phyloP scores from a whole-genome alignment of 2,888 invertebrate species.

The Brachypalpus laphriformis region DNA sequence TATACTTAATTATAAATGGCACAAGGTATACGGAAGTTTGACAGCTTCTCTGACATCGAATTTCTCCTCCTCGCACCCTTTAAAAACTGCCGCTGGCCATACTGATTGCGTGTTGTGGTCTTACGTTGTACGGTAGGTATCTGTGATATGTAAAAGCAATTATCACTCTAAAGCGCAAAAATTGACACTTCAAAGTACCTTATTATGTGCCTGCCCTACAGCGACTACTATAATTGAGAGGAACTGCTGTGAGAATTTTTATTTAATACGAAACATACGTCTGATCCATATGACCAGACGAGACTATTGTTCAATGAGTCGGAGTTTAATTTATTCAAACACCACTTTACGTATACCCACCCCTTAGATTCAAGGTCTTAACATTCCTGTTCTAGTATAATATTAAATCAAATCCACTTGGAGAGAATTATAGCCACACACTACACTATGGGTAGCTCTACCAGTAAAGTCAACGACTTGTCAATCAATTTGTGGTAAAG shows the following conservation, averaged over 20 bases:
- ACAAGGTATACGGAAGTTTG: constrained; percentile 48
- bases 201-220: constrained; percentile 31
- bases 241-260: constrained; percentile 34
- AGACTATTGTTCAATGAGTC: constrained; percentile 42
- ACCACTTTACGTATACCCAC: constrained; percentile 26
- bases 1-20: constrained; percentile 23
- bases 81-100: constrained; percentile 19
- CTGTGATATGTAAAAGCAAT: constrained; percentile 47
- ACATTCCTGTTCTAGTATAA: background rate
- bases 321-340: constrained; percentile 59
- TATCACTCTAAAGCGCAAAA: constrained; percentile 57
- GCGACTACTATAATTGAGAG: constrained; percentile 24
- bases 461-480: constrained; percentile 81
- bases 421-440: constrained; percentile 47
- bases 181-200: constrained; percentile 53
- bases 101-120: constrained; percentile 60
- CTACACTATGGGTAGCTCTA: constrained; percentile 41
- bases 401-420: constrained; percentile 58
- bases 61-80: constrained; percentile 32
- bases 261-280: background rate
- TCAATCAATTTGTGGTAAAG: constrained; percentile 79
- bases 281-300: background rate
- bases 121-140: constrained; percentile 26
- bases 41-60: constrained; percentile 47
- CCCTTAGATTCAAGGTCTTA: constrained; percentile 25